Evolutionary conservation across 2,797 vertebrate species (phyloP).

Genomic region (Lithobates pipiens): DNA sequence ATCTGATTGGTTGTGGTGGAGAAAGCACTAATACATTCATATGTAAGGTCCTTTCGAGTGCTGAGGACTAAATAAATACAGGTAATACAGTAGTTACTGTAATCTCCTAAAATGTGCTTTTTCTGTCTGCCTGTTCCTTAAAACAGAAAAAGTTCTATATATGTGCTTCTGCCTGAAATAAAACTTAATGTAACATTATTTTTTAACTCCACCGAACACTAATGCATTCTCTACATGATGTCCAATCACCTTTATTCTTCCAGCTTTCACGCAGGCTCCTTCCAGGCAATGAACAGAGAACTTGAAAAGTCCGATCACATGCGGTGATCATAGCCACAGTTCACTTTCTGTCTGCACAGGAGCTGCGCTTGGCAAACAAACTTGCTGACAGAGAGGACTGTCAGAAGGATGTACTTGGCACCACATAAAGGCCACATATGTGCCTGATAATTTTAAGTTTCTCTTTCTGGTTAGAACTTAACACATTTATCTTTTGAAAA

Average conservation of each 20-base stretch:
- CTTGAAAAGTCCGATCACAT: constrained; percentile 52
- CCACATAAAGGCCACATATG: constrained; percentile 44
- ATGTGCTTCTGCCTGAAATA: constrained; percentile 8
- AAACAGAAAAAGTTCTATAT: constrained; percentile 18
- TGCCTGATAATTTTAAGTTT: neutral
- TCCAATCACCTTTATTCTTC: constrained; percentile 56
- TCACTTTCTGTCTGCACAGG: constrained; percentile 51
- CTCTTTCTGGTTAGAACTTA: no score
- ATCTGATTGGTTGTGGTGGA: no score
- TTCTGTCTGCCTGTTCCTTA: neutral
- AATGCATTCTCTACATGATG: constrained; percentile 35
- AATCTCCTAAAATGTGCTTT: no score
- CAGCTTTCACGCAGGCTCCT: constrained; percentile 53
- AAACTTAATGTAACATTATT: constrained; percentile 34
- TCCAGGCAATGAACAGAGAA: constrained; percentile 52
- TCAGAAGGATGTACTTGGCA: constrained; percentile 59
- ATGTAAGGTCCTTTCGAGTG: no score
- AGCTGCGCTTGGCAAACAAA: constrained; percentile 51
- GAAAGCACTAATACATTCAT: no score
- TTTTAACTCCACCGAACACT: constrained; percentile 32
- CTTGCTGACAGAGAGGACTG: constrained; percentile 57
- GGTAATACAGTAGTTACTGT: no score
- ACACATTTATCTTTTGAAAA: constrained; percentile 10
- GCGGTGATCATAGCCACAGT: constrained; percentile 53
- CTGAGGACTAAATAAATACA: no score